A percentile compares a stretch with the other conserved stretches of the same genome.
Evolutionary conservation across 2,797 vertebrate genomes (phyloP).

Genomic region (Urosaurus nigricauda): DNA sequence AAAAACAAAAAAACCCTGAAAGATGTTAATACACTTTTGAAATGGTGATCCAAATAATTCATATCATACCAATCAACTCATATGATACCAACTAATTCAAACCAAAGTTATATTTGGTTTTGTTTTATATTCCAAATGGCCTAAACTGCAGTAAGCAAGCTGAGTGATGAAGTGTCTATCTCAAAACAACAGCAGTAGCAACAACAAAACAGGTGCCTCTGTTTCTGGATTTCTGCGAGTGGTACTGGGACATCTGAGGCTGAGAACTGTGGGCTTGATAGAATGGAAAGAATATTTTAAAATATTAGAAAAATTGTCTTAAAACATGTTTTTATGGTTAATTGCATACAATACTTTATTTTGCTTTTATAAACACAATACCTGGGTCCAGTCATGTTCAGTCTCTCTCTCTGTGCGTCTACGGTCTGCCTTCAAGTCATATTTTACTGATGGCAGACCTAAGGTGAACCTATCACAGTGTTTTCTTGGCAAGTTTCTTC

Average conservation of each 20-base stretch:
- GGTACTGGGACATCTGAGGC: not conserved
- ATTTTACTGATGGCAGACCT: no score
- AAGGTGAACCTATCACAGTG: no score
- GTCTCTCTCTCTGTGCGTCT: no score
- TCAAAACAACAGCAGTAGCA: not conserved
- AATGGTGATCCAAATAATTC: slow-evolving; percentile 26
- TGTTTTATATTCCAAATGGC: not conserved
- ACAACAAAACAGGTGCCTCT: not conserved
- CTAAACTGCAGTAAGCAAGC: not conserved
- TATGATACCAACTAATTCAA: slow-evolving; percentile 6
- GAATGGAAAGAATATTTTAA: not conserved
- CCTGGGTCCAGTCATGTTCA: no score
- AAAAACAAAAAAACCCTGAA: not conserved
- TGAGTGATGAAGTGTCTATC: not conserved
- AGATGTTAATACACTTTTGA: not conserved
- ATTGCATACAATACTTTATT: no score
- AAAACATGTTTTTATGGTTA: no score
- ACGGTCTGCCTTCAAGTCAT: no score
- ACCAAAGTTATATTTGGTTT: not conserved
- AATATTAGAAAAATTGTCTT: not conserved
- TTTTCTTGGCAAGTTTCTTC: no score
- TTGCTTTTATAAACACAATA: no score
- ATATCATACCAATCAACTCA: not conserved
- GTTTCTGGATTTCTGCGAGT: not conserved
- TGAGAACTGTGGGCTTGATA: not conserved